Evolutionary conservation across 2,113 vertebrate species (phyloP).

Genomic region (Pontoporia blainvillei): DNA sequence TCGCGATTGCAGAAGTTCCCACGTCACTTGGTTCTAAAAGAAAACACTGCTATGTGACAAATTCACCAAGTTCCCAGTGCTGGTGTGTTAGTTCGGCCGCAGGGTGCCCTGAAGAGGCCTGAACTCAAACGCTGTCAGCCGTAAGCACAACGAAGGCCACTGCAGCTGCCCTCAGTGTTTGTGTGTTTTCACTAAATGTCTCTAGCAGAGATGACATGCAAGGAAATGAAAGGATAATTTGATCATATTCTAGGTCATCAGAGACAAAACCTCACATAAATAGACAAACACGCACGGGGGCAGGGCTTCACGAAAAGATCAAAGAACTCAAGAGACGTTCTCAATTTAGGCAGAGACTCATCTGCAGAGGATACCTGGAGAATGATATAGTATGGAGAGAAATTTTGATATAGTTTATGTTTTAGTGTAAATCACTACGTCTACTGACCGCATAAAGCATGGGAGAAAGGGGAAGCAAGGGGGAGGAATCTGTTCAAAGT

Average conservation of each 20-base stretch:
- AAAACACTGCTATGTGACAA: neutral
- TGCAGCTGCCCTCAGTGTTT: rapidly evolving
- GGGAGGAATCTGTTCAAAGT: rapidly evolving
- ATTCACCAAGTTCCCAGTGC: rapidly evolving
- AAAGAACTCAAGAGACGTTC: rapidly evolving
- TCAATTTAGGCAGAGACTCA: neutral
- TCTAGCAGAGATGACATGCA: neutral
- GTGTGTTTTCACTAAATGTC: neutral
- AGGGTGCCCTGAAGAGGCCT: rapidly evolving
- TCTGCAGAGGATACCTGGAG: no score
- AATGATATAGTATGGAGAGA: neutral
- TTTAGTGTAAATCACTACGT: no score
- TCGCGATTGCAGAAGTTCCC: neutral
- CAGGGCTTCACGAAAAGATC: rapidly evolving
- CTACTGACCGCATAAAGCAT: rapidly evolving
- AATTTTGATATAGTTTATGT: rapidly evolving
- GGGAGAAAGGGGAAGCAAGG: rapidly evolving
- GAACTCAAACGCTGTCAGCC: rapidly evolving
- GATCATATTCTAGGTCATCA: neutral
- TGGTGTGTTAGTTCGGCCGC: rapidly evolving
- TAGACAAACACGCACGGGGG: rapidly evolving
- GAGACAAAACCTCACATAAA: neutral
- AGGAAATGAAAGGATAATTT: neutral
- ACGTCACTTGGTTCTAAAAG: neutral
- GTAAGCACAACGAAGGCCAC: neutral